A percentile compares a stretch with the other conserved stretches of the same genome.
Evolutionary conservation across 2,888 invertebrate genomes (phyloP).

Genomic region (Neoscelio sp.): DNA sequence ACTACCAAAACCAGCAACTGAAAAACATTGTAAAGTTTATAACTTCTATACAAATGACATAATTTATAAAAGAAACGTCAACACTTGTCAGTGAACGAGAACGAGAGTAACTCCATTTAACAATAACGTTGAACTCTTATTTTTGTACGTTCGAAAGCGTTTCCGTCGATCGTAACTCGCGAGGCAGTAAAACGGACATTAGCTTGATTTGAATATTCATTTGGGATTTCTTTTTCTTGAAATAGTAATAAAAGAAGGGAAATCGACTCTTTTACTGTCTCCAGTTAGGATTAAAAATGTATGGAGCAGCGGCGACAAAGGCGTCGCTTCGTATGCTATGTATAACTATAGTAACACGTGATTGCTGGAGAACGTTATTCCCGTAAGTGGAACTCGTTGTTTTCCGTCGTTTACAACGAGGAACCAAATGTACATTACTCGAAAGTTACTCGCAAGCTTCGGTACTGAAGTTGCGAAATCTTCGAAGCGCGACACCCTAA

Average conservation of each 20-base stretch:
- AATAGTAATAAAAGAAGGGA: slow-evolving; percentile 38
- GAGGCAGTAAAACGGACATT: slow-evolving; percentile 36
- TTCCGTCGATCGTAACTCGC: slow-evolving; percentile 15
- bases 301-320: slow-evolving; percentile 50
- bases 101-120: background rate
- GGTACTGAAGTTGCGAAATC: slow-evolving; percentile 25
- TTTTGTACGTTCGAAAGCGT: slow-evolving; percentile 3
- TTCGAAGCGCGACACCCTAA: background rate
- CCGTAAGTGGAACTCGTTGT: slow-evolving; percentile 49
- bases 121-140: slow-evolving; percentile 17
- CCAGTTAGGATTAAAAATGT: slow-evolving; percentile 58
- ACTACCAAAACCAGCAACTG: too few relatives aligned
- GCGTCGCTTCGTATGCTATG: slow-evolving; percentile 31
- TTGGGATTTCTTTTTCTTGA: slow-evolving; percentile 35
- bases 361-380: slow-evolving; percentile 15
- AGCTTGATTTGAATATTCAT: slow-evolving; percentile 56
- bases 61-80: too few relatives aligned
- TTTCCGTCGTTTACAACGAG: slow-evolving; percentile 28
- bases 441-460: background rate
- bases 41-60: too few relatives aligned
- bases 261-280: slow-evolving; percentile 47
- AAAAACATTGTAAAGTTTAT: too few relatives aligned
- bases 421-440: slow-evolving; percentile 9
- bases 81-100: slow-evolving; percentile 9
- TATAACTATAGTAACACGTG: slow-evolving; percentile 40